These are phyloP conservation scores for Mergus octosetaceus DNA, from an alignment of 2,797 vertebrate genomes.

Conservation along the genomic window DNA sequence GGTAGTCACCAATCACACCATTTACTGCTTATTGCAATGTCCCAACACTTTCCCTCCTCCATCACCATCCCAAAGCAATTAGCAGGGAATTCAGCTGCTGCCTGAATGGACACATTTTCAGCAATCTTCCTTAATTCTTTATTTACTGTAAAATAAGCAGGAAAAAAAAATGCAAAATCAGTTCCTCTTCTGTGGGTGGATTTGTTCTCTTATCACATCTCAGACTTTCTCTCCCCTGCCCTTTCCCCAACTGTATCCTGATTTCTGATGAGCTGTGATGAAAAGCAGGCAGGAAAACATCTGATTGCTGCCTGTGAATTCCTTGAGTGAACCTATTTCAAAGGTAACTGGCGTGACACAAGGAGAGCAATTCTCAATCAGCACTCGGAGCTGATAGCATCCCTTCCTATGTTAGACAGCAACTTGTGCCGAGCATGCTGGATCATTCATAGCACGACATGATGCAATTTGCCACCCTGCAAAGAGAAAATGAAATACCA, in stretches of 20 bases:
- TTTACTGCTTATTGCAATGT: constrained; percentile 14
- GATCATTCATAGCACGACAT: not conserved
- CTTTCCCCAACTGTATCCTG: not conserved
- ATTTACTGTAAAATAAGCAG: constrained; percentile 25
- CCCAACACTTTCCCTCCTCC: not conserved
- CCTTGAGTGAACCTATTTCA: not conserved
- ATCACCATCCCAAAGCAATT: not conserved
- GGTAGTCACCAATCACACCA: not conserved
- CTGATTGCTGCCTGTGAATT: not conserved
- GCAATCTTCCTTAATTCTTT: constrained; percentile 48
- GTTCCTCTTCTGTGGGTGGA: not conserved
- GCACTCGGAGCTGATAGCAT: not conserved
- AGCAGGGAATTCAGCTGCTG: constrained; percentile 42
- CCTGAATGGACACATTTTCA: constrained; percentile 53
- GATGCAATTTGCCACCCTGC: not conserved
- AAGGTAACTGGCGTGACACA: not conserved
- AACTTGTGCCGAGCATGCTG: not conserved
- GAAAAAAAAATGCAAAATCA: not conserved
- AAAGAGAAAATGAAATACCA: not conserved
- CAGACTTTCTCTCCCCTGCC: not conserved
- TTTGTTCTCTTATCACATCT: not conserved
- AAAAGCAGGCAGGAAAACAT: not conserved
- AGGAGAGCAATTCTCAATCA: not conserved
- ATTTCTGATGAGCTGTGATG: not conserved
- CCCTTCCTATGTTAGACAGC: not conserved